These are phyloP conservation scores for Astur gentilis DNA, from an alignment of 2,113 vertebrate species.

Conservation along the genomic window DNA sequence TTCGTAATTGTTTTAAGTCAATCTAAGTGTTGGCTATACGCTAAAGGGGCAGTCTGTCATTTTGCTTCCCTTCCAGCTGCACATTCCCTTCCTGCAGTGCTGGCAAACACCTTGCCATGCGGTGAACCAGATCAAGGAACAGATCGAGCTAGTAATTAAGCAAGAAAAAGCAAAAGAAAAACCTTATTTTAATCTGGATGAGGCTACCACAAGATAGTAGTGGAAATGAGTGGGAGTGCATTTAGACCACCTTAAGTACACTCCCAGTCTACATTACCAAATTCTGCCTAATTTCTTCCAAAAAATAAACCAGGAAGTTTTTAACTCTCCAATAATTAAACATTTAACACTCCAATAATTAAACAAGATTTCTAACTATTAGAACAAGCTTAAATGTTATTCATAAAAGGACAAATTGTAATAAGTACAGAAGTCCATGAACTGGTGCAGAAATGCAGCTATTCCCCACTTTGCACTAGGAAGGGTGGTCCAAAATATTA, in stretches of 20 bases:
- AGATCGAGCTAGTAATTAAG: neutral
- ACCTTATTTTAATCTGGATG: neutral
- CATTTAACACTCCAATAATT: neutral
- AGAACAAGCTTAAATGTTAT: neutral
- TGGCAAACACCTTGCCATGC: neutral
- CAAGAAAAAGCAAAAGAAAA: neutral
- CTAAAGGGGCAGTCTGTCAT: neutral
- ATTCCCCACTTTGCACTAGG: neutral
- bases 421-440: neutral
- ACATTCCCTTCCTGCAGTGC: neutral
- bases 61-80: neutral
- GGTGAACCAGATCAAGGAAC: neutral
- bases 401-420: neutral
- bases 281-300: neutral
- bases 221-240: neutral
- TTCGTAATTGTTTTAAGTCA: neutral
- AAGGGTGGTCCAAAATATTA: neutral
- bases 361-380: neutral
- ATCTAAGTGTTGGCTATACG: neutral
- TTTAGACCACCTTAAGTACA: neutral
- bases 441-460: neutral
- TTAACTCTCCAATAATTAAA: neutral
- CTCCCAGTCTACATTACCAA: neutral
- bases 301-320: neutral
- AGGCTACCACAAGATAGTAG: neutral